Evolutionary conservation across 2,797 vertebrate species (phyloP).

Genomic region (Sebastes alutus): DNA sequence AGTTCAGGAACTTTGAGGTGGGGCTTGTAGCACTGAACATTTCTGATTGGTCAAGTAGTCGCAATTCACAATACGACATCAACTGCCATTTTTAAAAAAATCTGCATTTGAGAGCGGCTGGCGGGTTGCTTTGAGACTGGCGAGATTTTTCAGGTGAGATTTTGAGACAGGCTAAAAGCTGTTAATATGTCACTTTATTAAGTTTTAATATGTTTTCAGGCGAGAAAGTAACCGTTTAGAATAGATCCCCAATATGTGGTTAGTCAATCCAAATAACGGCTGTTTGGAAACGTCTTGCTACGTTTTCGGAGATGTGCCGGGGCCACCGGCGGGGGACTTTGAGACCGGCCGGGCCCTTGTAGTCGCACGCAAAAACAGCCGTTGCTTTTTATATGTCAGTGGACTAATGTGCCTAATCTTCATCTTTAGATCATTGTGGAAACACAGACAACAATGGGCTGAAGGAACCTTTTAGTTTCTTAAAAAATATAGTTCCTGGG

Average conservation of each 20-base stretch:
- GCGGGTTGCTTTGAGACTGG: neutral
- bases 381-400: no score
- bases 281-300: neutral
- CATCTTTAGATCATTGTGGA: no score
- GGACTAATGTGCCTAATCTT: no score
- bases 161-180: neutral
- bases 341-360: accelerated
- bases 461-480: no score
- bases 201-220: neutral
- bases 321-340: no score
- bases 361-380: no score
- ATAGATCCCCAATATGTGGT: neutral
- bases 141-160: neutral
- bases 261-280: neutral
- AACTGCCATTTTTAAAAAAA: no score
- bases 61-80: neutral
- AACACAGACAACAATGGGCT: no score
- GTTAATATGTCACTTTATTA: neutral
- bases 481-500: no score
- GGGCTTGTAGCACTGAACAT: neutral
- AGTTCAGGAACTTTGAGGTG: neutral
- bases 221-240: neutral
- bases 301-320: neutral
- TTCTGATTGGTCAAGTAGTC: neutral
- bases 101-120: neutral